Conservation (phyloP, 53 echinoderm and acorn worm species). For the Crossaster papposus region DNA sequence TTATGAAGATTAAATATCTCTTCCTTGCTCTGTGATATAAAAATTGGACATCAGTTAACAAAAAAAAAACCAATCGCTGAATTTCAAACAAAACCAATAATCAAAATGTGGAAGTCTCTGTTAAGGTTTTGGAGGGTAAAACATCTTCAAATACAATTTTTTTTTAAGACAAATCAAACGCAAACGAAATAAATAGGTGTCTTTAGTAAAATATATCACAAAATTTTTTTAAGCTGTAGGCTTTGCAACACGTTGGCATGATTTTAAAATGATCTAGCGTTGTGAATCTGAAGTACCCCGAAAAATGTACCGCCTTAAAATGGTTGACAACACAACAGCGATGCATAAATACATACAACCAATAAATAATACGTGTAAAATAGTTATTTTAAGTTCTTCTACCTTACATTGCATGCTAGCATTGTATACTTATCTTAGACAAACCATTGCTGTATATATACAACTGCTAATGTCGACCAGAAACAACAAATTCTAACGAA, state of each 20-base stretch:
- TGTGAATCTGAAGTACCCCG: no score
- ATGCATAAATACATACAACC: constrained; percentile 6
- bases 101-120: background rate
- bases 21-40: no score
- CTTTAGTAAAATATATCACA: no score
- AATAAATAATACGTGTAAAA: constrained; percentile 19
- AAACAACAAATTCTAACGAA: constrained; percentile 1
- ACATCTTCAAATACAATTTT: background rate
- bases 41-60: background rate
- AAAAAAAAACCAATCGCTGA: background rate
- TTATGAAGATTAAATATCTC: no score
- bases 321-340: background rate
- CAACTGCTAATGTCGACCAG: background rate
- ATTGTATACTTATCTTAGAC: constrained; percentile 2
- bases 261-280: no score
- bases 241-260: no score
- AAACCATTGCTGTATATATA: constrained; percentile 17
- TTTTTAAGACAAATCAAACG: no score
- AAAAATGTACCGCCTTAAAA: no score
- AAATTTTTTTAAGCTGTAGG: no score
- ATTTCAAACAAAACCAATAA: background rate
- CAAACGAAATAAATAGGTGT: background rate
- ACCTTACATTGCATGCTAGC: background rate
- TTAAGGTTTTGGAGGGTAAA: no score
- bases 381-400: constrained; percentile 8